A percentile compares a stretch with the other conserved stretches of the same genome.
These are phyloP conservation scores for Lacanobia wlatinum DNA, from an alignment of 2,888 invertebrate genomes.

Conservation along the genomic window DNA sequence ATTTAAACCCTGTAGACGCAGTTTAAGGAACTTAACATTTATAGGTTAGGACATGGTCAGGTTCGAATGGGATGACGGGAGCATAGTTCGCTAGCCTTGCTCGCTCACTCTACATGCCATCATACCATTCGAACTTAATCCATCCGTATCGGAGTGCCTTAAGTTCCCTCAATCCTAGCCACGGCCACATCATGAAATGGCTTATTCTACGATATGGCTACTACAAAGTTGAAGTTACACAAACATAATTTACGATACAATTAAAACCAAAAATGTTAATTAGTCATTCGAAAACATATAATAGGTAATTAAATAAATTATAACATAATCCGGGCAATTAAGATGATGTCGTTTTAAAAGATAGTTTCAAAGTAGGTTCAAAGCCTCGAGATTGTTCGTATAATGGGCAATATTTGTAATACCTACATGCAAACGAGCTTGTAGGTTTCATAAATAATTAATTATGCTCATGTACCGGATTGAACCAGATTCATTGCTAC, in stretches of 20 bases:
- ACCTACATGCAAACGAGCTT: conserved; percentile 10
- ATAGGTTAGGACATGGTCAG: too few species aligned
- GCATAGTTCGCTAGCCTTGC: too few species aligned
- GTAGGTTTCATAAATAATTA: conserved; percentile 17
- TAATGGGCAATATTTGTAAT: conserved; percentile 6
- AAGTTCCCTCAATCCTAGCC: too few species aligned
- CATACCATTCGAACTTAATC: too few species aligned
- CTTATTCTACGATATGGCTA: too few species aligned
- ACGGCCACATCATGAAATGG: too few species aligned
- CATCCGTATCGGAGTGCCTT: too few species aligned
- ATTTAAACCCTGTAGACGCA: too few species aligned
- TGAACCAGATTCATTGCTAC: background rate
- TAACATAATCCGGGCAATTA: conserved; percentile 6
- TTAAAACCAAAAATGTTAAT: conserved; percentile 3
- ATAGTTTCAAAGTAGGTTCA: conserved; percentile 1
- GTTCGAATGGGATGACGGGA: too few species aligned
- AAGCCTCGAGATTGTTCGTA: background rate
- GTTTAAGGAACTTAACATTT: too few species aligned
- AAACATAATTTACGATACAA: conserved; percentile 13
- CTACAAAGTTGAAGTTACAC: too few species aligned
- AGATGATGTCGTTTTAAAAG: background rate
- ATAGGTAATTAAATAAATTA: conserved; percentile 13
- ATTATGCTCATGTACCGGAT: conserved; percentile 5
- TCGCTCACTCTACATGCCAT: too few species aligned
- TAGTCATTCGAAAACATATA: conserved; percentile 16